Percentiles rank a stretch among this genome's conserved stretches.
Evolutionary conservation across 2,797 vertebrate genomes (phyloP).

Genomic region (Emys orbicularis): DNA sequence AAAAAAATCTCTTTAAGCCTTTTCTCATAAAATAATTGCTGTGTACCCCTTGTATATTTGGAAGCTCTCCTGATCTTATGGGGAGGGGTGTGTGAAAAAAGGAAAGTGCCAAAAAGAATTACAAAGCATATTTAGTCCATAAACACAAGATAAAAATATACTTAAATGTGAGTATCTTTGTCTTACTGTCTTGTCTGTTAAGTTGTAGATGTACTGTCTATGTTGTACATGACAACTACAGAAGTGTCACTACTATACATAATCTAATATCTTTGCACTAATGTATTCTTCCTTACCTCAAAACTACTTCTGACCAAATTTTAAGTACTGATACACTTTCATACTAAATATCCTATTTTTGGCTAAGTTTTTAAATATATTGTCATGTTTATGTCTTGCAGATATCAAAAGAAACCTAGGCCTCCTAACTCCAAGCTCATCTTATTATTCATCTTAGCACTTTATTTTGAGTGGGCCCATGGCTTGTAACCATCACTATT

Average conservation of each 20-base stretch:
- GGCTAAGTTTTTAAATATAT: background rate
- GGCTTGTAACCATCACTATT: background rate
- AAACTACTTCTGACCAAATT: background rate
- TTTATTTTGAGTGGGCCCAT: background rate
- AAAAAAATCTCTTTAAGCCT: background rate
- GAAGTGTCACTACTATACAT: background rate
- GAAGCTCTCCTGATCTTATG: background rate
- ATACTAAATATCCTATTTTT: background rate
- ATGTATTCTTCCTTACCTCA: background rate
- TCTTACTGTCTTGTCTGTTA: background rate
- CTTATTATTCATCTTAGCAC: background rate
- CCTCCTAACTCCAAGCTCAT: background rate
- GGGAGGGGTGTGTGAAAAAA: accelerated
- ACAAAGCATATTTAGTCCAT: background rate
- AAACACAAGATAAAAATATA: background rate
- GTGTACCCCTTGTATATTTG: background rate
- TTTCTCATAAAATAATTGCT: background rate
- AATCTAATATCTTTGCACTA: background rate
- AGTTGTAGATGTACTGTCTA: background rate
- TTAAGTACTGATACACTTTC: background rate
- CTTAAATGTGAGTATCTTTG: background rate
- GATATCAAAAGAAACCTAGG: background rate
- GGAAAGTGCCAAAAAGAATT: background rate
- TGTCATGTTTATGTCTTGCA: background rate
- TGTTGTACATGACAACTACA: background rate